These are phyloP conservation scores for Rhineura floridana DNA, from an alignment of 2,113 vertebrate species.

Conservation along the genomic window DNA sequence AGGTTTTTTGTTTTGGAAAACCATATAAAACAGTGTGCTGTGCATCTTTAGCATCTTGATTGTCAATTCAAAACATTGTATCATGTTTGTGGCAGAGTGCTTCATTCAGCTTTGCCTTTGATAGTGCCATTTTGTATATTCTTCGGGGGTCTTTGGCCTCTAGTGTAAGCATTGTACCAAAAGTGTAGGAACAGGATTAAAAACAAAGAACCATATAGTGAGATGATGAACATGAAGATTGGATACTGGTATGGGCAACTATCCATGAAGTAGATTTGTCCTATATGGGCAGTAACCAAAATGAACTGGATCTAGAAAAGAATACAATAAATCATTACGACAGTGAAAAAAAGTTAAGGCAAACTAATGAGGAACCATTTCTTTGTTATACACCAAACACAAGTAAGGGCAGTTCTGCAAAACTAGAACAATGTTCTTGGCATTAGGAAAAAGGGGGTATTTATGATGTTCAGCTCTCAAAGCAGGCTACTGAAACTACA, in stretches of 20 bases:
- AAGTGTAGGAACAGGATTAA: slow-evolving; percentile 95
- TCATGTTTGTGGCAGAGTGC: not conserved
- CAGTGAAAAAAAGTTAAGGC: not conserved
- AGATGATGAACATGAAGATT: slow-evolving; percentile 92
- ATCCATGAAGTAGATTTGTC: slow-evolving; percentile 91
- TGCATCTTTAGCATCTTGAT: slow-evolving; percentile 71
- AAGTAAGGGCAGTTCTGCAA: not conserved
- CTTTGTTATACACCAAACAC: not conserved
- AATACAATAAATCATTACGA: slow-evolving; percentile 8
- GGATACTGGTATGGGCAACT: slow-evolving; percentile 92
- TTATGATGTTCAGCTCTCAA: not conserved
- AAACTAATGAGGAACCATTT: not conserved
- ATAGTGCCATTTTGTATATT: slow-evolving; percentile 77
- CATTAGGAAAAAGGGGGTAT: not conserved
- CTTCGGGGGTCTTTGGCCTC: slow-evolving; percentile 92
- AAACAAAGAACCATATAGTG: slow-evolving; percentile 87
- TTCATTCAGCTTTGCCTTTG: slow-evolving; percentile 84
- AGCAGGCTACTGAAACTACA: not conserved
- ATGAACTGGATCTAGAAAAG: slow-evolving; percentile 89
- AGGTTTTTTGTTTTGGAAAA: slow-evolving; percentile 73
- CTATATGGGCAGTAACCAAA: slow-evolving; percentile 86
- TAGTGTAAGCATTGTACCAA: slow-evolving; percentile 96
- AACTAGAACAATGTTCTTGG: not conserved
- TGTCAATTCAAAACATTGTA: slow-evolving; percentile 68
- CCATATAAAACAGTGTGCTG: slow-evolving; percentile 66